Conservation (phyloP, 2,113 vertebrate species). For the Willisornis vidua region DNA sequence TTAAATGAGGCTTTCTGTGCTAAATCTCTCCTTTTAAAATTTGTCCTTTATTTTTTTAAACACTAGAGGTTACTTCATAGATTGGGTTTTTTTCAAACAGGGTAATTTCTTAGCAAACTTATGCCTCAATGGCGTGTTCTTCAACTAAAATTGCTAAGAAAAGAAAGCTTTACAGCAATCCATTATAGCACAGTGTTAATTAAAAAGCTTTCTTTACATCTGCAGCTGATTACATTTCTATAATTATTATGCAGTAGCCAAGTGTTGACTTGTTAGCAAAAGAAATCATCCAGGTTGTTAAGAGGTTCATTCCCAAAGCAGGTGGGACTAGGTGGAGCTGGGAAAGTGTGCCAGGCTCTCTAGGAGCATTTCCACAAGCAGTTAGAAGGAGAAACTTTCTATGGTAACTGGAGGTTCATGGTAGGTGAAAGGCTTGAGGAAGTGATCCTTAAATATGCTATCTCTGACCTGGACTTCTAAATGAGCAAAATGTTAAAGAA, state of each 20-base stretch:
- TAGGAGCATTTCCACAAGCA: background rate
- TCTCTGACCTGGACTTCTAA: background rate
- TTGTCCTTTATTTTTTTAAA: background rate
- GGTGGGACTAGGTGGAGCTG: background rate
- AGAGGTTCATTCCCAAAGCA: background rate
- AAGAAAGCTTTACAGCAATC: background rate
- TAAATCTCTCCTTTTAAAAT: background rate
- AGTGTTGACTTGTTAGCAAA: background rate
- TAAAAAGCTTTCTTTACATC: background rate
- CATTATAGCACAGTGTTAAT: background rate
- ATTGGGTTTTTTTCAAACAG: background rate
- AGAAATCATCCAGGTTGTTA: background rate
- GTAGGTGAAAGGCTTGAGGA: background rate
- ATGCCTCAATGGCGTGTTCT: background rate
- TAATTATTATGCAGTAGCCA: background rate
- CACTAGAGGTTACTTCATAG: background rate
- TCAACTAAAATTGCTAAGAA: background rate
- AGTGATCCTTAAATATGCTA: background rate
- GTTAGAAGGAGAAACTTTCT: background rate
- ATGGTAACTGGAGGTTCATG: background rate
- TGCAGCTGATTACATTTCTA: background rate
- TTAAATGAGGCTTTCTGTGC: background rate
- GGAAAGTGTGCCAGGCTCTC: background rate
- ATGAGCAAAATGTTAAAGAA: fast-evolving
- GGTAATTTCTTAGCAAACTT: background rate